Conservation (phyloP, 2,797 vertebrate species). For the Hipposideros larvatus region DNA sequence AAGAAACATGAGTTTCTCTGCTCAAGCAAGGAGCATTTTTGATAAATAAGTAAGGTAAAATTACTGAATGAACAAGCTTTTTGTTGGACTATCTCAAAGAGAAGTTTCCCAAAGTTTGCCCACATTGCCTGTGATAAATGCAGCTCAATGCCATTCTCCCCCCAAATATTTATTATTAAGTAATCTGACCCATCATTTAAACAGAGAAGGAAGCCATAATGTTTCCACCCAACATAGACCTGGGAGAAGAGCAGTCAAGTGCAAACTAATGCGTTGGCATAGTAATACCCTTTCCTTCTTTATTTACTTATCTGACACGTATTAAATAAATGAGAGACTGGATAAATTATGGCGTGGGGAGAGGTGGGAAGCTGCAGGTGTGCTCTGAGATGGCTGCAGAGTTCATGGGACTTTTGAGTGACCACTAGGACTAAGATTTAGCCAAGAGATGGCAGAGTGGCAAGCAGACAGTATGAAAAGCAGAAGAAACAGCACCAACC, state of each 20-base stretch:
- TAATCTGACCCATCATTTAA: constrained; percentile 4
- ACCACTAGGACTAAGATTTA: background rate
- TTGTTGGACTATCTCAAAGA: background rate
- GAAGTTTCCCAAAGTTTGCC: background rate
- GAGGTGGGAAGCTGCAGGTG: background rate
- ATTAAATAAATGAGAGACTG: background rate
- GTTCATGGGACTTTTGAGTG: background rate
- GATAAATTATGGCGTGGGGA: background rate
- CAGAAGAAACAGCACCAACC: background rate
- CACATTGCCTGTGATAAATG: background rate
- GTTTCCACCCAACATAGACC: background rate
- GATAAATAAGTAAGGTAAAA: constrained; percentile 27
- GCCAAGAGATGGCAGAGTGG: background rate
- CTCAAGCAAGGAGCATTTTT: constrained; percentile 7
- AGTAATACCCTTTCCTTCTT: background rate
- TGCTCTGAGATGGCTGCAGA: background rate
- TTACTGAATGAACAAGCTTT: background rate
- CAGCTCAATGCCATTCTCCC: background rate
- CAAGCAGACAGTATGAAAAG: background rate
- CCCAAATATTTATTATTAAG: background rate
- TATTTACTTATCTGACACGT: background rate
- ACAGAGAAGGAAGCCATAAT: background rate
- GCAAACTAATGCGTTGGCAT: background rate
- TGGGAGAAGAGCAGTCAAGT: background rate
- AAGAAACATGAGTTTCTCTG: constrained; percentile 47